phyloP scores from a whole-genome alignment of 1,140 invertebrate species.

The Leptonema lineaticorne region DNA sequence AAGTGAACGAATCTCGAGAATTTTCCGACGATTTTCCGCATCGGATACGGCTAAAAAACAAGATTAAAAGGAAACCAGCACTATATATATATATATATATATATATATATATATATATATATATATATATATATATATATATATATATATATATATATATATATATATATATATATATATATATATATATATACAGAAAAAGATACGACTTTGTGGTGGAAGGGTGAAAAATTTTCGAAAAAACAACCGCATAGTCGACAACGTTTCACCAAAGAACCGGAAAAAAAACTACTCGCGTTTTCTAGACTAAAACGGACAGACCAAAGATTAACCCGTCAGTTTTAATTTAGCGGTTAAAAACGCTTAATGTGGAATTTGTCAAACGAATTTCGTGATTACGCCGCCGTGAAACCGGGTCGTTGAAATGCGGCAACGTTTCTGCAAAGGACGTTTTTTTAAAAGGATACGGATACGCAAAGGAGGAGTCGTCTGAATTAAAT shows the following conservation, averaged over 20 bases:
- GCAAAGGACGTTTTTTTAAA: neutral
- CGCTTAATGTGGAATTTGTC: conserved; percentile 7
- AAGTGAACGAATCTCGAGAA: neutral
- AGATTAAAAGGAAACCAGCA: neutral
- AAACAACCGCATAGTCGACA: no score
- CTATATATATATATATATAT: neutral
- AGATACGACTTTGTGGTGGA: no score
- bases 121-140: neutral
- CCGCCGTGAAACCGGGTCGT: conserved; percentile 2
- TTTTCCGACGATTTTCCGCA: no score
- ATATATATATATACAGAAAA: neutral
- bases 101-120: no score
- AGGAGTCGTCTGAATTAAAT: no score
- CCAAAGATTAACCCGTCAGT: neutral
- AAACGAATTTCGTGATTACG: neutral
- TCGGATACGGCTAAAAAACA: no score
- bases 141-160: neutral
- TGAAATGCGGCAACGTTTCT: neutral
- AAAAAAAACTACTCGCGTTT: neutral
- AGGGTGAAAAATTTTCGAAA: no score
- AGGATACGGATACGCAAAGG: neutral
- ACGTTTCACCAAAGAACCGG: neutral
- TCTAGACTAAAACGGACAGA: neutral
- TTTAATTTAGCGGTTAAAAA: neutral
- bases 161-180: neutral